Conservation (phyloP, 2,888 invertebrate species). For the Eustalomyia histrio region DNA sequence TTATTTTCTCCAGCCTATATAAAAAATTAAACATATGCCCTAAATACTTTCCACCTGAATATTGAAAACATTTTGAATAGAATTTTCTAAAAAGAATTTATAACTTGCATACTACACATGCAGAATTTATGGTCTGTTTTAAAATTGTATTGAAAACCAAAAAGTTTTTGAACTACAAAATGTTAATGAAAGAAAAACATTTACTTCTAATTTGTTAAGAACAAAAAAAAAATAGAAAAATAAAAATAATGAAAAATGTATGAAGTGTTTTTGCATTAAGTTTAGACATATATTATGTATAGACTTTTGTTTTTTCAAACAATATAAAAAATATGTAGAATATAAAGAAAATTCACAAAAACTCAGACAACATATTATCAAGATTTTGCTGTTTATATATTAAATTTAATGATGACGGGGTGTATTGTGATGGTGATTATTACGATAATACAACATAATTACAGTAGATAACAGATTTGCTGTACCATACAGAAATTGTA, state of each 20-base stretch:
- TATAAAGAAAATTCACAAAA: too few relatives aligned
- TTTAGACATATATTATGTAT: not conserved
- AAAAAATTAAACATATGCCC: not conserved
- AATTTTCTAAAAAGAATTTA: conserved; percentile 4
- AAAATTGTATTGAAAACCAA: too few relatives aligned
- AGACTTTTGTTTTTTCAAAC: too few relatives aligned
- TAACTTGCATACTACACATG: not conserved
- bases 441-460: conserved; percentile 15
- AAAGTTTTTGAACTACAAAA: not conserved
- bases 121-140: too few relatives aligned
- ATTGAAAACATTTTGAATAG: conserved; percentile 1
- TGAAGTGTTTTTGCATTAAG: conserved; percentile 13
- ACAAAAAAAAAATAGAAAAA: conserved; percentile 14
- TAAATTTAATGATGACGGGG: conserved; percentile 10
- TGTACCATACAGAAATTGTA: not conserved
- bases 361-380: conserved; percentile 20
- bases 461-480: conserved; percentile 12
- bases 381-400: conserved; percentile 22
- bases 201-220: conserved; percentile 41
- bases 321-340: too few relatives aligned
- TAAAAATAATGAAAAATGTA: conserved; percentile 1
- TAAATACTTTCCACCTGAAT: conserved; percentile 11
- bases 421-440: conserved; percentile 18
- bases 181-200: conserved; percentile 13
- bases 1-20: not conserved